A percentile compares a stretch with the other conserved stretches of the same genome.
Conservation (phyloP, 2,797 vertebrate genomes). For the Cyprinella venusta region DNA sequence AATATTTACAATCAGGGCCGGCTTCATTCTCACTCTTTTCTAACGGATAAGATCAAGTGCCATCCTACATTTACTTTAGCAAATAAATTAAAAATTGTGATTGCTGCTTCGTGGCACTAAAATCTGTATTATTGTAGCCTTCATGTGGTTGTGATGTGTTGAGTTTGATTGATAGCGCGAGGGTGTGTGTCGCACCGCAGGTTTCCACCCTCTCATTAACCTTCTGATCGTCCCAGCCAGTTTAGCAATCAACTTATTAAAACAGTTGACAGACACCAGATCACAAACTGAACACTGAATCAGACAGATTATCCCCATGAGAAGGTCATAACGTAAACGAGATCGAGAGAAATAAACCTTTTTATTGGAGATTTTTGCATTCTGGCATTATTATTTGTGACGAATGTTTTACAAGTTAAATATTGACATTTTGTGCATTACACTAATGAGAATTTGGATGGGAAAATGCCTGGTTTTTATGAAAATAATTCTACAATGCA, state of each 20-base stretch:
- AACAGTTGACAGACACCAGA: neutral
- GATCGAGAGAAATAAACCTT: neutral
- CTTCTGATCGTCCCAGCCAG: neutral
- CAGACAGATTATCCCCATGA: neutral
- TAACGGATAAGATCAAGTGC: neutral
- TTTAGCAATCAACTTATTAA: constrained; percentile 3
- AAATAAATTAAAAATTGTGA: neutral
- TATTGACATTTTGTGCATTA: neutral
- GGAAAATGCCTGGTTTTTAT: neutral
- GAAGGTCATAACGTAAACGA: neutral
- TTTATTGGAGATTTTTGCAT: neutral
- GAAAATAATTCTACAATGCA: neutral
- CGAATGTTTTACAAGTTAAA: neutral
- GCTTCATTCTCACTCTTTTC: neutral
- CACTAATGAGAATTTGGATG: neutral
- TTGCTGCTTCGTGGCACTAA: neutral
- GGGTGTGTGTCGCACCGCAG: neutral
- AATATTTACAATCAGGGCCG: neutral
- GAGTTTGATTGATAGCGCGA: neutral
- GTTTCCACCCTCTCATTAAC: constrained; percentile 27
- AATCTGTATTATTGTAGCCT: neutral
- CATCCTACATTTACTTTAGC: neutral
- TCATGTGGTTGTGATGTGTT: neutral
- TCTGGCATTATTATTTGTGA: neutral
- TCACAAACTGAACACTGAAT: no score